Evolutionary conservation across 2,888 invertebrate genomes (phyloP), one percentile per base, ranked within the genome.

Genomic region (Malthinus seriepunctatus): DNA sequence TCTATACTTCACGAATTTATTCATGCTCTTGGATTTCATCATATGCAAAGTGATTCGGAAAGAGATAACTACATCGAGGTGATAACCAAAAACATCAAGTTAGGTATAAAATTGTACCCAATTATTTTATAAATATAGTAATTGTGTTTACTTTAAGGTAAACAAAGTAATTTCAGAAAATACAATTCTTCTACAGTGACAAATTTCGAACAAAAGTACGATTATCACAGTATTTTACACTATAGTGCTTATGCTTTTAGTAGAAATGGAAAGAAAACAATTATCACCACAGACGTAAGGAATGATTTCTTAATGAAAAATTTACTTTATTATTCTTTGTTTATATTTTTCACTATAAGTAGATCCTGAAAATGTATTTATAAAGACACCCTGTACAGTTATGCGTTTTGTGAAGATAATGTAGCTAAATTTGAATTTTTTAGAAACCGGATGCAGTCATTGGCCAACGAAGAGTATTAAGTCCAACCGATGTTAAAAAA

Each of bases 11-110:
- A 93, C 72, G 93, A 93, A 75, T 81, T 93, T 73, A 81, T 93
- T 69, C 93, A 93, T 71, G 87, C 89, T 0, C 75, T 91, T 1
- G 93, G 93, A 0, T 92, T 93, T 76, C 89, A 88, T 74, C 93
- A 93, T 72, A 92, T 93, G 79, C 93, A 93, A 72, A 90, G 88
- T 71, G 83, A 91, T 15, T 84, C 86, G 11, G 87, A 92, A 75
- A 83, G 93, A 62, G 91, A 93, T 71, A 83, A 88, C 1, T 91
- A 83, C 73, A 87, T 93, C 1, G 82, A 83, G 63, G 89, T 93
- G 64, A 76, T 86, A 49, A 89, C 88, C 86, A 85, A 88, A 42
- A 91, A 92, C 71, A 89, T 90, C 45, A 76, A 77, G 65, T 69
- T 78, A 14, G 37, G 50, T 35, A 37, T 23, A 23, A 23, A 23